Percentiles rank a stretch among this genome's conserved stretches.
phyloP scores from a whole-genome alignment of 2,113 vertebrate genomes.

The Colossoma macropomum region DNA sequence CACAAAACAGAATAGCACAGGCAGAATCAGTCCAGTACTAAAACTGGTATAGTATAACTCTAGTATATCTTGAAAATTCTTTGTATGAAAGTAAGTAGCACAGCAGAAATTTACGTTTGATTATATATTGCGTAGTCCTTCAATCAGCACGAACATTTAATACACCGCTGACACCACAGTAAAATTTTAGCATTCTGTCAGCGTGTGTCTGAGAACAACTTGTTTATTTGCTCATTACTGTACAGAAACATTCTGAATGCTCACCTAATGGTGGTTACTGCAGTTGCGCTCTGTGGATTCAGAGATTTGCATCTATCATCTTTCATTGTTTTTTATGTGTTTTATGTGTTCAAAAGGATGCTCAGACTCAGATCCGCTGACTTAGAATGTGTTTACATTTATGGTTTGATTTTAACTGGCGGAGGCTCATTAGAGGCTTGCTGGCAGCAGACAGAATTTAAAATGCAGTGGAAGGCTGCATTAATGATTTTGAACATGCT shows the following conservation, averaged over 20 bases:
- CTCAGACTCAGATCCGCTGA: neutral
- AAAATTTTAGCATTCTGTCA: neutral
- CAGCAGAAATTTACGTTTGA: too few species aligned
- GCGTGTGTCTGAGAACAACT: neutral
- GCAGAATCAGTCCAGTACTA: too few species aligned
- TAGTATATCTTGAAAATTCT: too few species aligned
- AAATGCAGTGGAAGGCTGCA: constrained; percentile 13
- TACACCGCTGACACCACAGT: neutral
- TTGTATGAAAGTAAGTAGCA: too few species aligned
- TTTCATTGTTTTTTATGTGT: neutral
- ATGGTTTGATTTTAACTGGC: constrained; percentile 15
- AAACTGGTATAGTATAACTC: too few species aligned
- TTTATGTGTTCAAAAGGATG: neutral
- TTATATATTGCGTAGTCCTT: neutral
- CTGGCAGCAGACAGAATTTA: constrained; percentile 24
- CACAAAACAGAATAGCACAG: too few species aligned
- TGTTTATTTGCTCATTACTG: neutral
- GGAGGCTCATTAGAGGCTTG: constrained; percentile 7
- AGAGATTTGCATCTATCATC: neutral
- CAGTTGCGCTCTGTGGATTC: neutral
- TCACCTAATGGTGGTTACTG: neutral
- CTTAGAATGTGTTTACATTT: neutral
- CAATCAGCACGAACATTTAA: neutral
- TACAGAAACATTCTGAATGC: neutral
- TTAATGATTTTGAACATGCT: constrained; percentile 2